Evolutionary conservation across 2,888 invertebrate genomes (phyloP).

Genomic region (Protodeltote pygarga): DNA sequence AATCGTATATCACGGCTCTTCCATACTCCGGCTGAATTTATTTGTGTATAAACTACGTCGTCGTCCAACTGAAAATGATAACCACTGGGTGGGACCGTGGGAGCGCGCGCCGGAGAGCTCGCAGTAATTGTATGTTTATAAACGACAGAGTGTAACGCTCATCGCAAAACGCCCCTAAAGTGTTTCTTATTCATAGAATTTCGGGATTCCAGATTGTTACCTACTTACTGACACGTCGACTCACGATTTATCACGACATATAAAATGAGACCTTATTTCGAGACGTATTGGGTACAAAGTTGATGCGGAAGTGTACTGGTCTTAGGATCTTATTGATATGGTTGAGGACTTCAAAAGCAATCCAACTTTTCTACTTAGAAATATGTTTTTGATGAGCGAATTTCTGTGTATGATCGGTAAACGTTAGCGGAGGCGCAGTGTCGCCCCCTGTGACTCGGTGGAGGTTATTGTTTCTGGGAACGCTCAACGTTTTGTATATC

Average conservation of each 20-base stretch:
- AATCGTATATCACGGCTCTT: slow-evolving; percentile 21
- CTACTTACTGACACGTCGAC: slow-evolving; percentile 35
- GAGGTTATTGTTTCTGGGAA: slow-evolving; percentile 1
- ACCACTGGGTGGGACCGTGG: neutral
- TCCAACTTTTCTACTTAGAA: slow-evolving; percentile 60
- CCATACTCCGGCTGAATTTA: slow-evolving; percentile 19
- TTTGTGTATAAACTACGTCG: slow-evolving; percentile 24
- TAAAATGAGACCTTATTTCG: slow-evolving; percentile 7
- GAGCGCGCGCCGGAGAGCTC: neutral
- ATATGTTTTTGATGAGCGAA: slow-evolving; percentile 55
- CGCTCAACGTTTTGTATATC: neutral
- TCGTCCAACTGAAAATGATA: slow-evolving; percentile 12
- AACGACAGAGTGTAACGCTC: slow-evolving; percentile 11
- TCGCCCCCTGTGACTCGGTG: neutral
- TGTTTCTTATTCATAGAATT: slow-evolving; percentile 64
- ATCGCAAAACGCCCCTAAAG: slow-evolving; percentile 33
- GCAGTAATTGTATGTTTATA: slow-evolving; percentile 14
- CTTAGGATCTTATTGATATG: slow-evolving; percentile 28
- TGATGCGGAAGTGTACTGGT: neutral
- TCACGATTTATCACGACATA: neutral
- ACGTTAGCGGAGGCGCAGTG: slow-evolving; percentile 20
- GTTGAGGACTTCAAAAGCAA: slow-evolving; percentile 53
- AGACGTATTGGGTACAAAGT: slow-evolving; percentile 20
- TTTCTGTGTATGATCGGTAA: slow-evolving; percentile 50
- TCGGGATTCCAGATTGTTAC: slow-evolving; percentile 49